Base-by-base conservation (phyloP, 2,113 vertebrate species). In the Pyxicephalus adspersus region DNA sequence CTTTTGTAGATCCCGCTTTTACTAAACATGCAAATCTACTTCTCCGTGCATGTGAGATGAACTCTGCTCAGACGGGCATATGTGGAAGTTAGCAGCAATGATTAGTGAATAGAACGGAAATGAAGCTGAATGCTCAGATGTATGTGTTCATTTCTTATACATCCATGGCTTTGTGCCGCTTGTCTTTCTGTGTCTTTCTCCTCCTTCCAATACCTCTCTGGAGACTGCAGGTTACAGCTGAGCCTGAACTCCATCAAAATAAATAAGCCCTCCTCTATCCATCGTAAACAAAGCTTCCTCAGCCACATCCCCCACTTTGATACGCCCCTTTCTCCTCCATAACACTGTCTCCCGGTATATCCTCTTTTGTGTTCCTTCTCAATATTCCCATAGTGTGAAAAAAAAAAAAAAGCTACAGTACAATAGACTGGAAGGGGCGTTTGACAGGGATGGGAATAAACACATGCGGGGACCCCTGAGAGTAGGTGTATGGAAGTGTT, bases 191-290 rank as follows among this genome's bases (percentile, higher is more conserved):
- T 74, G 61, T 18, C 64, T 81, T 81, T 64, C 45, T 70, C 58
- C 77, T 80, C 54, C 55, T 28, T 64, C 68, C 63, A 66, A 26
- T 52, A 66, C 70, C 63, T 75, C 80, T 75, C 80, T 23, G 28
- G 71, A 51, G 80, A 82, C 61, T 28, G 60, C 79, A 81, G 79
- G 79, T 73, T 81, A 65, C 79, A 81, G 79, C 79, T 81, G 79
- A 81, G 79, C 79, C 79, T 75, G 61, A 64, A 66, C 71, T 82
- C 77, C 66, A 58, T 75, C 71, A 57, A 75, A 74, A 82, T 82
- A 82, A 70, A 79, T 67, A 79, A 79, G 58, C 77, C 64, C 52
- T 78, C 77, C 77, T 60, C 31, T 68, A 79, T 18, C 28, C 23
- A 58, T 58, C 5, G n/a, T 68, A 79, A 82, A 82, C 80, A 82